Conservation (phyloP, 2,797 vertebrate species). For the Bradypus variegatus region DNA sequence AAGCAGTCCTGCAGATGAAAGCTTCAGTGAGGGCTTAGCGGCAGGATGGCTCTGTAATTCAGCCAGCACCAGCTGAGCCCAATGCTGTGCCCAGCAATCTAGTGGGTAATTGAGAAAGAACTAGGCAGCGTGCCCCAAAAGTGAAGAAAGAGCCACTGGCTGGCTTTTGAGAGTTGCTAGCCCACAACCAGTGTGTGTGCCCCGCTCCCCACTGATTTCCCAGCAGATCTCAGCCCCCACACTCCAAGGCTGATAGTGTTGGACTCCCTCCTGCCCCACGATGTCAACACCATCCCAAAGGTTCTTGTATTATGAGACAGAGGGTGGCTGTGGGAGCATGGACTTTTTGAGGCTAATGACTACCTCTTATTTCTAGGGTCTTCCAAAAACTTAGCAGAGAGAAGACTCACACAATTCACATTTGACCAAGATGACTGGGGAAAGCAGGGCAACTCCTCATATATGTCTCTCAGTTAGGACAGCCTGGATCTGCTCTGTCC, state of each 20-base stretch:
- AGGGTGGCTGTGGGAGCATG: fast-evolving
- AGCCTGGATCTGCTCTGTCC: not conserved
- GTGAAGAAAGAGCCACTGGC: slow-evolving; percentile 45
- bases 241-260: not conserved
- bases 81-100: not conserved
- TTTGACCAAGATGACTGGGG: not conserved
- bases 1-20: slow-evolving; percentile 24
- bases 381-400: not conserved
- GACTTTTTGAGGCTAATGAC: not conserved
- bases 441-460: not conserved
- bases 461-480: not conserved
- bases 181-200: not conserved
- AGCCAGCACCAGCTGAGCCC: slow-evolving; percentile 43
- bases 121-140: slow-evolving; percentile 42
- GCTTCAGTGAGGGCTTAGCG: not conserved
- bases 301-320: not conserved
- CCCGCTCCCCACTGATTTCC: slow-evolving; percentile 24
- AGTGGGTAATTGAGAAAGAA: slow-evolving; percentile 51
- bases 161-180: slow-evolving; percentile 48
- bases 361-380: not conserved
- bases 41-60: slow-evolving; percentile 35
- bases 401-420: not conserved
- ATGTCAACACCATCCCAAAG: not conserved
- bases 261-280: not conserved
- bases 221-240: not conserved